A percentile compares a stretch with the other conserved stretches of the same genome.
Evolutionary conservation across 2,888 invertebrate species (phyloP).

Genomic region (Dolichomitus sp.): DNA sequence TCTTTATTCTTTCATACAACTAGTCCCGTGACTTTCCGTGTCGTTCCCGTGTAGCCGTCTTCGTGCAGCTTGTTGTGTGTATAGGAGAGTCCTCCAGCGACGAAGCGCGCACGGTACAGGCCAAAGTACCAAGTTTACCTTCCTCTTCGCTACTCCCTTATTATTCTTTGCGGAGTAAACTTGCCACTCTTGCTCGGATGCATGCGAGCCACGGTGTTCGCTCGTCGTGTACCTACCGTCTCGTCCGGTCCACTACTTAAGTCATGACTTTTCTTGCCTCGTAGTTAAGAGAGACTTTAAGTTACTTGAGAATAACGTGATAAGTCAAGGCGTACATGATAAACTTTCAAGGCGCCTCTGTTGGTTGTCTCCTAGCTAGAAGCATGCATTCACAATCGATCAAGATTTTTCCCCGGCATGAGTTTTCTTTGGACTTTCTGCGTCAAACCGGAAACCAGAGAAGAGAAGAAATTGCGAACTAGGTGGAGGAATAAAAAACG

Average conservation of each 20-base stretch:
- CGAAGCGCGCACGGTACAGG: slow-evolving; percentile 4
- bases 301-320: slow-evolving; percentile 64
- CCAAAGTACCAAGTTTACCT: slow-evolving; percentile 71
- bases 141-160: slow-evolving; percentile 60
- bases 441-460: slow-evolving; percentile 48
- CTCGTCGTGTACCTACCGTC: slow-evolving; percentile 36
- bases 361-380: slow-evolving; percentile 19
- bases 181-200: slow-evolving; percentile 66
- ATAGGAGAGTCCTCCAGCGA: background rate
- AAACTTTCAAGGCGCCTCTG: slow-evolving; percentile 57
- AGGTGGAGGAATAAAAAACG: slow-evolving; percentile 50
- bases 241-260: slow-evolving; percentile 57
- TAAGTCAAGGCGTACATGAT: slow-evolving; percentile 59
- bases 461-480: slow-evolving; percentile 51
- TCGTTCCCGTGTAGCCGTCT: slow-evolving; percentile 51
- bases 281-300: slow-evolving; percentile 65
- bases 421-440: slow-evolving; percentile 12
- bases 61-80: slow-evolving; percentile 32
- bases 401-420: slow-evolving; percentile 30
- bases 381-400: slow-evolving; percentile 61
- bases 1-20: slow-evolving; percentile 67
- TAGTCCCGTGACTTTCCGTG: slow-evolving; percentile 57
- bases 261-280: slow-evolving; percentile 65
- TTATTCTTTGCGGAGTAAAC: slow-evolving; percentile 70
- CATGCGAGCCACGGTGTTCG: slow-evolving; percentile 37